Conservation (phyloP, 2,113 vertebrate genomes). For the Rhineura floridana region DNA sequence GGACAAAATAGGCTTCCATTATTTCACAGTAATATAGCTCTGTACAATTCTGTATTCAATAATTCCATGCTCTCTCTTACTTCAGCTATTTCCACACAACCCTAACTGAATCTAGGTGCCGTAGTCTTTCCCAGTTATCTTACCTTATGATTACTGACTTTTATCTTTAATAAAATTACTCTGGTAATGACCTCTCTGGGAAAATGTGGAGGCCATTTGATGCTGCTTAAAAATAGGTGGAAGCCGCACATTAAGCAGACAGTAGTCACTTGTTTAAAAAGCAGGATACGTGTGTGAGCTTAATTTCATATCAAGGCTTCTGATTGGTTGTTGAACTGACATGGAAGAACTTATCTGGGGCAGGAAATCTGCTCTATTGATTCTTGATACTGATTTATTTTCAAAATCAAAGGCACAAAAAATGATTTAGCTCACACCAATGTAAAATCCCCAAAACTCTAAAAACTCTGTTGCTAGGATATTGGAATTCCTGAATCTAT, state of each 20-base stretch:
- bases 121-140: neutral
- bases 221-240: neutral
- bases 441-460: too few relatives aligned
- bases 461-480: neutral
- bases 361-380: neutral
- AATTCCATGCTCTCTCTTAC: neutral
- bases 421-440: neutral
- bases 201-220: neutral
- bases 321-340: neutral
- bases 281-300: neutral
- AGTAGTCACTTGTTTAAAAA: too few relatives aligned
- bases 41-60: neutral
- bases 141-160: neutral
- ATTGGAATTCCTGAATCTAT: neutral
- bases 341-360: neutral
- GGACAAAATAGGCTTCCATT: neutral
- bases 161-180: neutral
- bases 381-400: neutral
- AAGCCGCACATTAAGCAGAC: neutral
- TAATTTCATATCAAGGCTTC: neutral
- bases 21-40: neutral
- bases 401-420: neutral
- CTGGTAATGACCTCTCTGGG: neutral
- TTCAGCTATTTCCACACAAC: neutral
- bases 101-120: neutral